A percentile compares a stretch with the other conserved stretches of the same genome.
These are phyloP conservation scores for Oryctes rhinoceros DNA, from an alignment of 1,140 invertebrate genomes.

Conservation along the genomic window DNA sequence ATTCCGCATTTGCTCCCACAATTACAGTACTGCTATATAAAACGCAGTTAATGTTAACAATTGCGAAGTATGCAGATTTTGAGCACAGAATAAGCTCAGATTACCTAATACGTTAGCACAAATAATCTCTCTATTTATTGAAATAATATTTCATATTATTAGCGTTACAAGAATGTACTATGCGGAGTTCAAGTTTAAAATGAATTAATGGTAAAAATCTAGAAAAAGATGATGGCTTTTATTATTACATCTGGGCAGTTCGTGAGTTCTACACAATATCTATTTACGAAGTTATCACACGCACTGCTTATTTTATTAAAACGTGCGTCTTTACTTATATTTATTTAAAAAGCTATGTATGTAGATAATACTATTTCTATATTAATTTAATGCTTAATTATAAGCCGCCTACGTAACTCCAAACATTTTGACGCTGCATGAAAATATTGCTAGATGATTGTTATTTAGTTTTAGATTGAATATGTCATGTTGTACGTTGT, in stretches of 20 bases:
- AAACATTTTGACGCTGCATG: slow-evolving; percentile 12
- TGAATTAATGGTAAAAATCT: no score
- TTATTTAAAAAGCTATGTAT: slow-evolving; percentile 16
- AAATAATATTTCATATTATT: no score
- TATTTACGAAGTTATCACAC: slow-evolving; percentile 28
- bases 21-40: no score
- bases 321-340: background rate
- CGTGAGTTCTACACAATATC: background rate
- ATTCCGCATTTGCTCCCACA: no score
- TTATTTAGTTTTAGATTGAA: background rate
- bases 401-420: background rate
- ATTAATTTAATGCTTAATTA: background rate
- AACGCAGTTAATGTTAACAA: no score
- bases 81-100: no score
- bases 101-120: no score
- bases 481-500: background rate
- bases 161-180: no score
- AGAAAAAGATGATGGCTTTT: background rate
- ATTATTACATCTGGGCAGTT: background rate
- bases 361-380: background rate
- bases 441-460: slow-evolving; percentile 32
- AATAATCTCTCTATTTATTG: no score
- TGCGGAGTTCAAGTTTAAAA: no score
- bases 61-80: no score
- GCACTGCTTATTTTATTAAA: background rate